These are phyloP conservation scores for Ascaphus truei DNA, from an alignment of 2,113 vertebrate genomes.

Conservation along the genomic window DNA sequence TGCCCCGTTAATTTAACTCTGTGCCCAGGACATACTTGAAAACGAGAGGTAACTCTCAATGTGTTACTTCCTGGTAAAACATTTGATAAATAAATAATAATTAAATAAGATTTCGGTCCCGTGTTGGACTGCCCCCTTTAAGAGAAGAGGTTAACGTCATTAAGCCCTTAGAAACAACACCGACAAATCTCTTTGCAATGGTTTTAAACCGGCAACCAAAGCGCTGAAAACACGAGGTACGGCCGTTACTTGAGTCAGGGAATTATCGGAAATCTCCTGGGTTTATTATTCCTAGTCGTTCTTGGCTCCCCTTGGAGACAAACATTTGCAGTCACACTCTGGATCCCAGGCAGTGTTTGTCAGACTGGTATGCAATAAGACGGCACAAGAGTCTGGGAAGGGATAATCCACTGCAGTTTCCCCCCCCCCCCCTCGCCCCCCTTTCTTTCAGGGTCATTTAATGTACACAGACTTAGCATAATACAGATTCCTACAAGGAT, in stretches of 20 bases:
- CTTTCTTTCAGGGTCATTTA: slow-evolving; percentile 58
- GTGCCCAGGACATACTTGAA: no score
- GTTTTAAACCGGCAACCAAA: no score
- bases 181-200: no score
- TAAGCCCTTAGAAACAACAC: no score
- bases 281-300: slow-evolving; percentile 46
- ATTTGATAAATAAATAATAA: no score
- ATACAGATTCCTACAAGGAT: slow-evolving; percentile 77
- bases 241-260: slow-evolving; percentile 37
- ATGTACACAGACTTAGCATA: slow-evolving; percentile 56
- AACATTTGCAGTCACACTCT: slow-evolving; percentile 46
- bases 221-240: background rate
- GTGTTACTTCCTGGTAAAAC: no score
- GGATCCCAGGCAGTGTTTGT: slow-evolving; percentile 36
- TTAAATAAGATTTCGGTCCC: no score
- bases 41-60: no score
- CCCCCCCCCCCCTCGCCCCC: slow-evolving; percentile 39
- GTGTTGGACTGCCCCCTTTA: no score
- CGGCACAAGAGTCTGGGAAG: slow-evolving; percentile 45
- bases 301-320: slow-evolving; percentile 47
- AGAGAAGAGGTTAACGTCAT: no score
- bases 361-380: slow-evolving; percentile 54
- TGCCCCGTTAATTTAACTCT: no score
- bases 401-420: slow-evolving; percentile 56
- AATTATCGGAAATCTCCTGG: slow-evolving; percentile 46